Conservation (phyloP, 2,888 invertebrate genomes). For the Chrysina gloriosa region DNA sequence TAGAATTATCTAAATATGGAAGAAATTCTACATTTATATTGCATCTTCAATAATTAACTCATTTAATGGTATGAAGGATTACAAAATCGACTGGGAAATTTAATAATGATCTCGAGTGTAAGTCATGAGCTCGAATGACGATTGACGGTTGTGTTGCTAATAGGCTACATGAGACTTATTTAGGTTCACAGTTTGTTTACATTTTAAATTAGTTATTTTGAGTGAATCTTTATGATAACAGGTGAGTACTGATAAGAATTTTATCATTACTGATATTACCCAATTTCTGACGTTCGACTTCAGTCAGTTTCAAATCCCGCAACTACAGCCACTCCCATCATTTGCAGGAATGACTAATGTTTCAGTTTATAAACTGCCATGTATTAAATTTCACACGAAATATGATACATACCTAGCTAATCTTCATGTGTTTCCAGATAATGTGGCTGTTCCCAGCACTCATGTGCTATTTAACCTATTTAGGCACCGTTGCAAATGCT, state of each 20-base stretch:
- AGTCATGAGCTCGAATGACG: neutral
- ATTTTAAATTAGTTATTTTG: slow-evolving; percentile 13
- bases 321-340: slow-evolving; percentile 30
- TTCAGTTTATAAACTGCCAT: neutral
- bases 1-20: too few species aligned
- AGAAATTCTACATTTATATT: too few species aligned
- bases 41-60: too few species aligned
- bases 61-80: too few species aligned
- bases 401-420: neutral
- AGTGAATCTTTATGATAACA: slow-evolving; percentile 12
- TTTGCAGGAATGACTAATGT: slow-evolving; percentile 10
- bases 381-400: neutral
- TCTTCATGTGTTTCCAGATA: slow-evolving; percentile 11
- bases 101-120: too few species aligned
- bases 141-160: neutral
- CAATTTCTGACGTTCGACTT: neutral
- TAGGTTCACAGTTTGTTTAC: slow-evolving; percentile 19
- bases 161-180: neutral
- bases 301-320: neutral
- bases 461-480: slow-evolving; percentile 16
- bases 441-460: slow-evolving; percentile 16
- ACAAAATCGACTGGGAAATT: too few species aligned
- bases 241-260: slow-evolving; percentile 27
- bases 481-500: slow-evolving; percentile 17
- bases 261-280: neutral